Conservation (phyloP, 2,888 invertebrate species). For the Drosophila demipolita region DNA sequence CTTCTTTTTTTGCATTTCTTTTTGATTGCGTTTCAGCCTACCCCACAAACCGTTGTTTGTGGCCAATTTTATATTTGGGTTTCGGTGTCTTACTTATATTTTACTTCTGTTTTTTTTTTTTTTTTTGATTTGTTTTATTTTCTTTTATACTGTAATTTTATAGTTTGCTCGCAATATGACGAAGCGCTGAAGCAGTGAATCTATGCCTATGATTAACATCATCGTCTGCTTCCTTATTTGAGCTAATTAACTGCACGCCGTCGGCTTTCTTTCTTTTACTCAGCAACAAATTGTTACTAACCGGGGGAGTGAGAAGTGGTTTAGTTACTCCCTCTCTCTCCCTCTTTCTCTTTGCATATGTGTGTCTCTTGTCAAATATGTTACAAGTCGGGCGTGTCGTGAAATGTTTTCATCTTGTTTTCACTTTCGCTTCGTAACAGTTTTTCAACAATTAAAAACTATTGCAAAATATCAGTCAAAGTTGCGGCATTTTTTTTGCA, state of each 20-base stretch:
- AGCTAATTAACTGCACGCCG: constrained; percentile 62
- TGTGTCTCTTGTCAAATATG: constrained; percentile 34
- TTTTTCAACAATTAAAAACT: constrained; percentile 61
- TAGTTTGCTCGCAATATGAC: constrained; percentile 52
- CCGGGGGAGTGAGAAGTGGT: constrained; percentile 31
- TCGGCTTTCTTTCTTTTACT: constrained; percentile 59
- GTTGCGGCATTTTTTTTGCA: constrained; percentile 44
- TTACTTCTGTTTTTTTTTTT: neutral
- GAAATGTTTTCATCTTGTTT: constrained; percentile 45
- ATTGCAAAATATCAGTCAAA: constrained; percentile 68
- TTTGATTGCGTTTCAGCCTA: constrained; percentile 60
- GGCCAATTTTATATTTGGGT: constrained; percentile 66
- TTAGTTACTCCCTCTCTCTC: neutral
- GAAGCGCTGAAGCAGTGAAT: constrained; percentile 1
- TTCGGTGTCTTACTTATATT: constrained; percentile 67
- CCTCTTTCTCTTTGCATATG: neutral
- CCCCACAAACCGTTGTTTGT: constrained; percentile 2
- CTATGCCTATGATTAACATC: constrained; percentile 61
- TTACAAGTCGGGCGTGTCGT: constrained; percentile 47
- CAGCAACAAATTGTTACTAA: constrained; percentile 57
- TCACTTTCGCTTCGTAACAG: constrained; percentile 63
- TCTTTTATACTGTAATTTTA: constrained; percentile 66
- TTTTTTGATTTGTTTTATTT: constrained; percentile 6
- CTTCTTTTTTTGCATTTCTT: neutral
- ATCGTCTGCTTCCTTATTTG: constrained; percentile 75